Conservation (phyloP, 2,797 vertebrate species). For the Nannoperca obscura region DNA sequence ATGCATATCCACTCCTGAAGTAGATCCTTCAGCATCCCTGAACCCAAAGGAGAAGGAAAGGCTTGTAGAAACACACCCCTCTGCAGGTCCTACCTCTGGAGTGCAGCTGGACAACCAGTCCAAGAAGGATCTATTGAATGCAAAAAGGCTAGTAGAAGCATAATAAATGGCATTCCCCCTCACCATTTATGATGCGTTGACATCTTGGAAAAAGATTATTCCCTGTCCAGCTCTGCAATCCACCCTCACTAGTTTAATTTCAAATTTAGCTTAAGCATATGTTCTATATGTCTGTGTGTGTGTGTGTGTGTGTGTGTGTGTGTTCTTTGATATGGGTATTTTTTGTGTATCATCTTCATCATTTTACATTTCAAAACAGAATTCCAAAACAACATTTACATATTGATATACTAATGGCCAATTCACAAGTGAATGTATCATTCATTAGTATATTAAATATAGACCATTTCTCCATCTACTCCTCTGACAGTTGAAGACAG, state of each 20-base stretch:
- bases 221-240: constrained; percentile 77
- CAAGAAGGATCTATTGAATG: constrained; percentile 85
- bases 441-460: not conserved
- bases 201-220: constrained; percentile 54
- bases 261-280: constrained; percentile 24
- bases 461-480: not conserved
- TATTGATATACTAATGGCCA: not conserved
- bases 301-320: constrained; percentile 25
- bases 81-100: constrained; percentile 78
- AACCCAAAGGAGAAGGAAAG: constrained; percentile 78
- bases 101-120: constrained; percentile 83
- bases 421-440: not conserved
- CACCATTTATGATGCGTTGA: constrained; percentile 92
- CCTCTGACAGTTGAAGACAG: not conserved
- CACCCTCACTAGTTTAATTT: constrained; percentile 47
- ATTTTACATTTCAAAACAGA: constrained; percentile 44
- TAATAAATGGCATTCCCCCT: constrained; percentile 90
- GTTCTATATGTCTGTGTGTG: constrained; percentile 12
- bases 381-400: constrained; percentile 62
- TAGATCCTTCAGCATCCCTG: constrained; percentile 82
- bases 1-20: constrained; percentile 79
- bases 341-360: constrained; percentile 16
- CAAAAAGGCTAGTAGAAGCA: constrained; percentile 96
- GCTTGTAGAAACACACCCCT: constrained; percentile 81
- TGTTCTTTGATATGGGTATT: constrained; percentile 3